phyloP scores from a whole-genome alignment of 2,888 invertebrate species.

The Cerastis rubricosa region DNA sequence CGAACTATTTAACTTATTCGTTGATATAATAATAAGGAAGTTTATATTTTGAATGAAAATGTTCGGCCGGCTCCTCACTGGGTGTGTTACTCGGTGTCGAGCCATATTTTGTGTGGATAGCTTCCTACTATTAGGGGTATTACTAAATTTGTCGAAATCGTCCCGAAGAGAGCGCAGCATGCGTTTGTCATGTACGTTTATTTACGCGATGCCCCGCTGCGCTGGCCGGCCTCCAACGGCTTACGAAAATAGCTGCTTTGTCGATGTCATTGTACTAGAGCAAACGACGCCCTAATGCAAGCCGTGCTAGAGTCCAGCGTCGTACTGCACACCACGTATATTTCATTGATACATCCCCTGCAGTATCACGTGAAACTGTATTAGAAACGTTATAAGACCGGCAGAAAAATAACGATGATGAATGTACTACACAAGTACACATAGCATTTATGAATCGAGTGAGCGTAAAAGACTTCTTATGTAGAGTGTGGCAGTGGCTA shows the following conservation, averaged over 20 bases:
- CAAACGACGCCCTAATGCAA: conserved; percentile 77
- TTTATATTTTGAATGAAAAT: conserved; percentile 13
- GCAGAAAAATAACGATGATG: conserved; percentile 1
- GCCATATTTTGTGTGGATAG: conserved; percentile 70
- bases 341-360: conserved; percentile 61
- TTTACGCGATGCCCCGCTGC: conserved; percentile 84
- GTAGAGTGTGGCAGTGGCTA: conserved; percentile 44
- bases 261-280: conserved; percentile 89
- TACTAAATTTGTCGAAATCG: conserved; percentile 82
- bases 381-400: neutral
- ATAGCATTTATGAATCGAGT: conserved; percentile 22
- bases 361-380: conserved; percentile 29
- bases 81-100: conserved; percentile 15
- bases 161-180: conserved; percentile 77
- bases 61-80: conserved; percentile 13
- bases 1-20: neutral
- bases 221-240: conserved; percentile 86
- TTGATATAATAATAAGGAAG: conserved; percentile 17
- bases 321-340: conserved; percentile 54
- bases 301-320: conserved; percentile 65
- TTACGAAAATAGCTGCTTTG: conserved; percentile 88
- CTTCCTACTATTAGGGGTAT: conserved; percentile 74
- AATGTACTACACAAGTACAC: neutral
- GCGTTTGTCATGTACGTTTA: conserved; percentile 85
- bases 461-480: neutral